Base-by-base conservation (phyloP, 2,888 invertebrate species). In the Escarpia spicata region DNA sequence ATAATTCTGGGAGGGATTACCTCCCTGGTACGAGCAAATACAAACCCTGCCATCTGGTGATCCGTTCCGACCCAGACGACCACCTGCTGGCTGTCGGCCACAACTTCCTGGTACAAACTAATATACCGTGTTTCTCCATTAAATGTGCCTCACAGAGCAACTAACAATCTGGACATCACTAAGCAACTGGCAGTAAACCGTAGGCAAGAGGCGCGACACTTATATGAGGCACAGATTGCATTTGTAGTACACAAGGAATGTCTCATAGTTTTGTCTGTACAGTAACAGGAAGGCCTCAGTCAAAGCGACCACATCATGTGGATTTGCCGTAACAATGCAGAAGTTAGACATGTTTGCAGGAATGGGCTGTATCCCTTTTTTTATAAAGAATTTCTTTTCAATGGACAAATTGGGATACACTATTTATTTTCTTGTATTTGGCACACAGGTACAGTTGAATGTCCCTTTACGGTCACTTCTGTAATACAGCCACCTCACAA, bases 31-130 rank as follows among this genome's bases (percentile, higher is more conserved):
- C 75, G 6, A 75, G 26, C 26, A n/a, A 75, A 26, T 75, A 75
- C 75, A 75, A 75, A 26, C 26, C 75, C 75, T 75, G 75, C 75
- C 75, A 75, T 75, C 75, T 75, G 75, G 75, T 75, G 26, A 75
- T n/a, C 26, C 6, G 26, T 75, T 75, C 75, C 75, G 6, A 26
- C 75, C 75, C 75, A 75, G 75, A 75, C 75, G n/a, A 26, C 75
- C 75, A 26, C 75, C 75, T 75, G 75, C 75, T 75, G 75, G 75
- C 75, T 75, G 75, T 75, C n/a, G 75, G 75, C 75, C n/a, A 75
- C 75, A 75, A 75, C 75, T 75, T 75, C 75, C n/a, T 75, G 75
- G 75, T 75, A 75, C 75, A 75, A 75, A 75, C 75, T n/a, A 75
- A 75, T 75, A 75, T 75, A 26, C 75, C 26, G n/a, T 19, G 75